A percentile compares a stretch with the other conserved stretches of the same genome.
Evolutionary conservation across 2,888 invertebrate species (phyloP).

Genomic region (Heliconius ethilla): DNA sequence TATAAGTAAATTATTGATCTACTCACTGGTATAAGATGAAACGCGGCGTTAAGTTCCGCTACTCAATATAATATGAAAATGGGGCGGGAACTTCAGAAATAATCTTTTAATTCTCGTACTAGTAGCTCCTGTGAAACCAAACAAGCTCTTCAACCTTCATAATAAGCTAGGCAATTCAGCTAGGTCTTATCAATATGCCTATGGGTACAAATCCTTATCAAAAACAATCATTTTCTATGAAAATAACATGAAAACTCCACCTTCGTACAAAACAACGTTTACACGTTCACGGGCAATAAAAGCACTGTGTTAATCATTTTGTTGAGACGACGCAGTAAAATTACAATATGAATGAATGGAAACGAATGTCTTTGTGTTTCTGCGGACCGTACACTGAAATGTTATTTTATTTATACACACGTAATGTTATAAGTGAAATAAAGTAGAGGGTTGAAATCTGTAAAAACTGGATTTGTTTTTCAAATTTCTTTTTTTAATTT

Average conservation of each 20-base stretch:
- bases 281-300: constrained; percentile 23
- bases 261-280: not conserved
- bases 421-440: constrained; percentile 5
- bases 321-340: constrained; percentile 33
- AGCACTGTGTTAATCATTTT: constrained; percentile 15
- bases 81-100: too few species aligned
- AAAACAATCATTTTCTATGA: not conserved
- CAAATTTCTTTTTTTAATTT: too few species aligned
- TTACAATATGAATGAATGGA: constrained; percentile 37
- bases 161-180: too few species aligned
- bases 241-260: constrained; percentile 13
- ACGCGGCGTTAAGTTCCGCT: too few species aligned
- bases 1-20: not conserved
- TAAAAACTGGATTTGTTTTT: not conserved
- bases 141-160: too few species aligned
- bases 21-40: too few species aligned
- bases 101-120: too few species aligned
- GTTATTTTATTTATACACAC: not conserved
- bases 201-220: too few species aligned
- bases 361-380: constrained; percentile 23
- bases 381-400: constrained; percentile 19
- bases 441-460: not conserved
- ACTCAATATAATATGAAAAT: too few species aligned
- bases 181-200: too few species aligned
- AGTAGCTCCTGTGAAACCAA: too few species aligned